Percentiles rank a stretch among this genome's conserved stretches.
Evolutionary conservation across 2,888 invertebrate genomes (phyloP).

Genomic region (Leptinotarsa rubiginosa): DNA sequence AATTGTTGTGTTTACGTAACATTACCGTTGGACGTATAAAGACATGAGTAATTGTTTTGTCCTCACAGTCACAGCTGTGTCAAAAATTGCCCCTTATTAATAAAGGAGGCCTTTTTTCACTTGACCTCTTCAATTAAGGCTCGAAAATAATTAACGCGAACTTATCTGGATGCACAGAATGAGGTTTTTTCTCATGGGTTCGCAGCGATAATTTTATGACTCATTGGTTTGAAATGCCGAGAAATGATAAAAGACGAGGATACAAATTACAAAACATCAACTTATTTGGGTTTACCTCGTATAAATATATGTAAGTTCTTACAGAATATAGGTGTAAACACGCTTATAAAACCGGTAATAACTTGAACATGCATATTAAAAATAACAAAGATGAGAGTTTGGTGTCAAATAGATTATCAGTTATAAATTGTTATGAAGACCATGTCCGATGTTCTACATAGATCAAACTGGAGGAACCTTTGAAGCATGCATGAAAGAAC

Average conservation of each 20-base stretch:
- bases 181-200: conserved; percentile 29
- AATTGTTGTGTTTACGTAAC: conserved; percentile 61
- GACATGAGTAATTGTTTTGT: conserved; percentile 57
- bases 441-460: too few relatives aligned
- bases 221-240: conserved; percentile 9
- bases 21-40: conserved; percentile 37
- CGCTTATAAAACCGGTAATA: too few relatives aligned
- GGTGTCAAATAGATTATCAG: too few relatives aligned
- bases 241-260: not conserved
- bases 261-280: not conserved
- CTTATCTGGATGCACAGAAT: conserved; percentile 31
- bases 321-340: too few relatives aligned
- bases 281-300: too few relatives aligned
- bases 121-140: conserved; percentile 45
- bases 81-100: conserved; percentile 57
- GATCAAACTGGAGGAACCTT: too few relatives aligned
- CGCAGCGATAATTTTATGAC: not conserved
- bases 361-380: too few relatives aligned
- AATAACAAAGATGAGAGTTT: too few relatives aligned
- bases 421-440: too few relatives aligned
- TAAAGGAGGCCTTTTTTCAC: conserved; percentile 45
- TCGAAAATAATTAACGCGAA: conserved; percentile 38
- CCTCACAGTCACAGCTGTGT: conserved; percentile 57
- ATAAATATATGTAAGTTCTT: too few relatives aligned
- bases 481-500: too few relatives aligned